These are phyloP conservation scores for Stenchaetothrips biformis DNA, from an alignment of 2,888 invertebrate species.

Conservation along the genomic window DNA sequence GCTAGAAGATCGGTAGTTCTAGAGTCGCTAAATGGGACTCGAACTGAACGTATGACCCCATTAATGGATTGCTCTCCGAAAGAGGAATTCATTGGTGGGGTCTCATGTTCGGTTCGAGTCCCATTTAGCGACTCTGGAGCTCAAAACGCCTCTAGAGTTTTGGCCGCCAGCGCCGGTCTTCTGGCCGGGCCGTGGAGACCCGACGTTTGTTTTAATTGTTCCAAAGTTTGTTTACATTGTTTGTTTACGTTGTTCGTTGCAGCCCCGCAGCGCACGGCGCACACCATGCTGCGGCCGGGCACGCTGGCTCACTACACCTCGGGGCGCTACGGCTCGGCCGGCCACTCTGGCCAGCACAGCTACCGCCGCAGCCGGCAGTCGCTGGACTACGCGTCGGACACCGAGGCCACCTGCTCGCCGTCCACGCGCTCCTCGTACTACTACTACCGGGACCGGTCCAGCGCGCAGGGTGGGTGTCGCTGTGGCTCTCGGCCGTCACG, in stretches of 20 bases:
- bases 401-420: slow-evolving; percentile 67
- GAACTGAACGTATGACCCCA: too few relatives aligned
- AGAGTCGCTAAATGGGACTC: too few relatives aligned
- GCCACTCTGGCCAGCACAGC: slow-evolving; percentile 40
- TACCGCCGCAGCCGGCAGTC: slow-evolving; percentile 60
- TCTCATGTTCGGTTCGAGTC: too few relatives aligned
- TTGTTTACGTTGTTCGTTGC: not conserved
- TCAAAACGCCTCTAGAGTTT: too few relatives aligned
- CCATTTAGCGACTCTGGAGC: too few relatives aligned
- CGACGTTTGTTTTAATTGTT: not conserved
- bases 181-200: not conserved
- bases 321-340: slow-evolving; percentile 46
- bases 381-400: slow-evolving; percentile 90
- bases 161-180: too few relatives aligned
- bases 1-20: slow-evolving; percentile 23
- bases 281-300: slow-evolving; percentile 50
- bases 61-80: too few relatives aligned
- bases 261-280: slow-evolving; percentile 58
- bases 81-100: too few relatives aligned
- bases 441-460: slow-evolving; percentile 55
- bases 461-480: slow-evolving; percentile 41
- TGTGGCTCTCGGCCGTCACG: not conserved
- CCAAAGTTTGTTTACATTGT: not conserved
- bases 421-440: slow-evolving; percentile 61
- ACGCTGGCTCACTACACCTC: slow-evolving; percentile 47